Conservation (phyloP, 2,888 invertebrate species). For the Phaedon cochleariae region DNA sequence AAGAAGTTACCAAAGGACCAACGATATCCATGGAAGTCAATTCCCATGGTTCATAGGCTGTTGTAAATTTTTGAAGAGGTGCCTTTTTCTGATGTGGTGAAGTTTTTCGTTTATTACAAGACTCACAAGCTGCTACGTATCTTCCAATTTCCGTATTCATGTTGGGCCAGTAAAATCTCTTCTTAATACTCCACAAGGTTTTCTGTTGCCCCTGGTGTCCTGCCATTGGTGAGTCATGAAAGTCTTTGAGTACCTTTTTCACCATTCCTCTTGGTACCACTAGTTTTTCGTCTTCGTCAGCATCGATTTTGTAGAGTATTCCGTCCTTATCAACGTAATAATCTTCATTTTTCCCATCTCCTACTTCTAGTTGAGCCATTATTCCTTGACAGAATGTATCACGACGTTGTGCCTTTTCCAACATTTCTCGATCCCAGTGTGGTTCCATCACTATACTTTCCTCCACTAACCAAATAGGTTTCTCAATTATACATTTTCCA, state of each 20-base stretch:
- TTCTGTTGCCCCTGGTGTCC: slow-evolving; percentile 49
- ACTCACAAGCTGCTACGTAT: slow-evolving; percentile 41
- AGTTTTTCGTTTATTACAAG: slow-evolving; percentile 46
- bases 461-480: background rate
- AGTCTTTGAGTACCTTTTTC: slow-evolving; percentile 12
- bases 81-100: slow-evolving; percentile 35
- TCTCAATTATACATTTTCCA: background rate
- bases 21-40: slow-evolving; percentile 46
- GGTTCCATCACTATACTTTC: slow-evolving; percentile 12
- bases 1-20: slow-evolving; percentile 43
- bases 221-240: slow-evolving; percentile 40
- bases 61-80: slow-evolving; percentile 39
- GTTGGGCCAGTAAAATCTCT: slow-evolving; percentile 44
- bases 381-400: slow-evolving; percentile 11
- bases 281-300: slow-evolving; percentile 5
- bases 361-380: slow-evolving; percentile 5
- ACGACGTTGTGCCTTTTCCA: slow-evolving; percentile 8
- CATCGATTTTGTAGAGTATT: slow-evolving; percentile 13
- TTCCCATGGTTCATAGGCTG: slow-evolving; percentile 39
- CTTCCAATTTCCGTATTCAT: slow-evolving; percentile 41
- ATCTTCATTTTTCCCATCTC: background rate
- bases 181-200: slow-evolving; percentile 39
- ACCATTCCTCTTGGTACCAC: slow-evolving; percentile 15
- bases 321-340: slow-evolving; percentile 16
- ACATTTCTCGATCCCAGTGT: slow-evolving; percentile 11